A percentile compares a stretch with the other conserved stretches of the same genome.
phyloP scores from a whole-genome alignment of 2,888 invertebrate genomes.

The Brenthis hecate region DNA sequence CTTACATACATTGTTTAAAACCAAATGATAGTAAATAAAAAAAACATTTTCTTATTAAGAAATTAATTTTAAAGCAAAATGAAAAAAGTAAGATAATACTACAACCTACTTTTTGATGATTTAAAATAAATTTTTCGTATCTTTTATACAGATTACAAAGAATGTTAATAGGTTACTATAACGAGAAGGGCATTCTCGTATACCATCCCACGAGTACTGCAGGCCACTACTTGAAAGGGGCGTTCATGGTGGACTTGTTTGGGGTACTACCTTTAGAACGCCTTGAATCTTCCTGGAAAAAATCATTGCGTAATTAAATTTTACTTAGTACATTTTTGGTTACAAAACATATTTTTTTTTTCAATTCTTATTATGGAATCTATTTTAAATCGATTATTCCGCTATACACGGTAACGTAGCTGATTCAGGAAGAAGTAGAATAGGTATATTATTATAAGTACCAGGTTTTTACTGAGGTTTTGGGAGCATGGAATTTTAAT shows the following conservation, averaged over 20 bases:
- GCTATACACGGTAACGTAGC: too few species aligned
- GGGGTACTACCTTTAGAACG: slow-evolving; percentile 59
- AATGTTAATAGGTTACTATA: slow-evolving; percentile 67
- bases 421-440: too few species aligned
- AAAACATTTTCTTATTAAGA: too few species aligned
- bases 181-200: slow-evolving; percentile 59
- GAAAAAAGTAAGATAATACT: not conserved
- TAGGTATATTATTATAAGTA: too few species aligned
- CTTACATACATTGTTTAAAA: not conserved
- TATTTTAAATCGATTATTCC: too few species aligned
- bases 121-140: not conserved
- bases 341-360: not conserved
- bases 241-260: slow-evolving; percentile 60
- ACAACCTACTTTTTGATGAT: not conserved
- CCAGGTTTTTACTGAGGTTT: too few species aligned
- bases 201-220: slow-evolving; percentile 69
- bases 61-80: too few species aligned
- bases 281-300: slow-evolving; percentile 52
- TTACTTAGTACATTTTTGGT: not conserved
- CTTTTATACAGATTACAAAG: slow-evolving; percentile 56
- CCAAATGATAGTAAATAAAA: too few species aligned
- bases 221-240: slow-evolving; percentile 61
- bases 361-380: not conserved
- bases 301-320: slow-evolving; percentile 45
- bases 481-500: too few species aligned